Evolutionary conservation across 1,140 invertebrate genomes (phyloP).

Genomic region (Eupeodes corollae): DNA sequence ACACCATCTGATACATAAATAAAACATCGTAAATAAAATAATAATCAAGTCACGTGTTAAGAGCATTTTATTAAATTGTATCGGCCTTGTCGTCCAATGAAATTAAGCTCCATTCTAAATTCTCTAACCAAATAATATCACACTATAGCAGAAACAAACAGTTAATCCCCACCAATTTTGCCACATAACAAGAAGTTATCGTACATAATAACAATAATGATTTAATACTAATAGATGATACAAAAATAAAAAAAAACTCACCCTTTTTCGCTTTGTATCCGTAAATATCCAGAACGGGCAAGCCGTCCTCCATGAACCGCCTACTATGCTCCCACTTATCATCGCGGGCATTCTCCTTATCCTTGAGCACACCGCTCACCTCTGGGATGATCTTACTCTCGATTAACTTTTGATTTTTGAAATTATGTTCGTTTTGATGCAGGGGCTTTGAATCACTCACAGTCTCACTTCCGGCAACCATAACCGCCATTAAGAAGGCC

Average conservation of each 20-base stretch:
- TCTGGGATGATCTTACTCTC: conserved; percentile 34
- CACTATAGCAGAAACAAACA: too few relatives aligned
- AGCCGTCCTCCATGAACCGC: conserved; percentile 32
- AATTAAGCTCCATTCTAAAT: too few relatives aligned
- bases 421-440: conserved; percentile 22
- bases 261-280: conserved; percentile 28
- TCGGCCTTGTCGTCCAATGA: too few relatives aligned
- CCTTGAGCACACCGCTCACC: conserved; percentile 18
- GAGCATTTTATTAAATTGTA: too few relatives aligned
- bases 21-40: too few relatives aligned
- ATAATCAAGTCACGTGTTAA: too few relatives aligned
- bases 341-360: conserved; percentile 17
- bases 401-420: conserved; percentile 33
- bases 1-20: too few relatives aligned
- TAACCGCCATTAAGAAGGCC: too few relatives aligned
- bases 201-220: background rate
- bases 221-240: background rate
- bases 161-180: too few relatives aligned
- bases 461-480: background rate
- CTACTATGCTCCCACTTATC: conserved; percentile 33
- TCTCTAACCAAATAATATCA: too few relatives aligned
- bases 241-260: conserved; percentile 10
- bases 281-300: conserved; percentile 31
- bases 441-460: background rate
- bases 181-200: too few relatives aligned